Evolutionary conservation across 2,113 vertebrate species (phyloP), one percentile per base, ranked within the genome.

Genomic region (Aptenodytes forsteri): DNA sequence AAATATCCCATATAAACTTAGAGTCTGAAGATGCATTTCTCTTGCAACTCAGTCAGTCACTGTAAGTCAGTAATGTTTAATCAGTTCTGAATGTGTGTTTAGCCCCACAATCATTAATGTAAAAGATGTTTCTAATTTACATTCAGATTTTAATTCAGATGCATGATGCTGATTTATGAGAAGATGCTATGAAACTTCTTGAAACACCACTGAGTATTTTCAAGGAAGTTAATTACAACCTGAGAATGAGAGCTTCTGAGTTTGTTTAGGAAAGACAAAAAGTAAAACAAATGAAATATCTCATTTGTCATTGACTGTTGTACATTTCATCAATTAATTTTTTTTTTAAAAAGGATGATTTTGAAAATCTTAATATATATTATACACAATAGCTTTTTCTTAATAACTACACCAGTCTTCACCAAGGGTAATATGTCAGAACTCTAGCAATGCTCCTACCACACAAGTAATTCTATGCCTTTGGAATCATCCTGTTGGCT

Each of bases 201-300:
- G 93, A 95, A 97, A 98, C 87, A 94, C 44, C 88, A 96, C 20
- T 90, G 85, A 97, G 83, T 93, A 89, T 97, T 95, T 95, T 96
- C 87, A 95, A 91, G 79, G 93, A 96, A 97, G 73, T 93, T 97
- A 97, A 98, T 96, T 96, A 87, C 83, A 97, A 96, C 82, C 93
- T 97, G 92, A 95, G 93, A 97, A 96, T 73, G 44, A 96, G 89
- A 97, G 80, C 54, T 87, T 58, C 85, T 92, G 91, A 85, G 34
- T 81, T 96, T 87, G 61, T 78, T 96, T 96, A 86, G 95, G 76
- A 56, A 80, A 96, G 95, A 96, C 91, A 93, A 85, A 97, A 97
- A 77, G 34, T 59, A 32, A 88, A 98, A 52, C 76, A 65, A 97
- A 96, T 97, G 70, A 88, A 95, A 81, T 94, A 89, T 56, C 86